These are phyloP conservation scores for Sphecodes monilicornis DNA, from an alignment of 2,888 invertebrate genomes.

Conservation along the genomic window DNA sequence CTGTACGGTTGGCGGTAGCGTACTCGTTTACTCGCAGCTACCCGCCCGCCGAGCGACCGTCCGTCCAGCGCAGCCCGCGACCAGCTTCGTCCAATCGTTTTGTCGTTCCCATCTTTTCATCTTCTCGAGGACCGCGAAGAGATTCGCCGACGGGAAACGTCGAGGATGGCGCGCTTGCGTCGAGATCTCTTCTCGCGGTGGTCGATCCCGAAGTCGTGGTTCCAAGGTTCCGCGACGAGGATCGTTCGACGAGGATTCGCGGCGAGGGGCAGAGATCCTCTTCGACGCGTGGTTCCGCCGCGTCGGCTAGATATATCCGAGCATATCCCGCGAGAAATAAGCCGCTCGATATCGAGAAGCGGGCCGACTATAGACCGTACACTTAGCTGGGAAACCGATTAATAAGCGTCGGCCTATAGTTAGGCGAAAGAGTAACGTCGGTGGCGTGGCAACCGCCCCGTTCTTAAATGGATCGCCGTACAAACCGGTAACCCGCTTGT, in stretches of 20 bases:
- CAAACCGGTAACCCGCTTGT: constrained; percentile 35
- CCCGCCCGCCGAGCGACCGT: constrained; percentile 27
- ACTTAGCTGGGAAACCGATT: constrained; percentile 27
- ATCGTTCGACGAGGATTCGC: background rate
- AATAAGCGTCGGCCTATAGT: constrained; percentile 12
- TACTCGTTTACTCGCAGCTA: constrained; percentile 53
- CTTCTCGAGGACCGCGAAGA: background rate
- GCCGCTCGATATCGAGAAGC: constrained; percentile 12
- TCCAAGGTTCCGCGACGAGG: background rate
- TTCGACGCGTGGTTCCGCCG: background rate
- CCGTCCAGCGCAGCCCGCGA: constrained; percentile 54
- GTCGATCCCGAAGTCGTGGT: background rate
- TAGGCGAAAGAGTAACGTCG: constrained; percentile 23
- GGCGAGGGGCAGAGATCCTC: background rate
- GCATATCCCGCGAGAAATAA: constrained; percentile 23
- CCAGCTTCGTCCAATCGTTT: constrained; percentile 34
- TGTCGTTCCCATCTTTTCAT: background rate
- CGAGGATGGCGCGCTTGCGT: background rate
- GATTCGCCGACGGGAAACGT: background rate
- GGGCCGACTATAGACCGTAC: background rate
- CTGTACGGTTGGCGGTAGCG: constrained; percentile 77
- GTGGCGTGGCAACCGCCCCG: constrained; percentile 4
- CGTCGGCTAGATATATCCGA: constrained; percentile 3
- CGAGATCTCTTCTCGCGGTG: background rate
- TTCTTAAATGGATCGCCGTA: constrained; percentile 40